These are phyloP conservation scores for Puma concolor DNA, from an alignment of 2,113 vertebrate species.

Conservation along the genomic window DNA sequence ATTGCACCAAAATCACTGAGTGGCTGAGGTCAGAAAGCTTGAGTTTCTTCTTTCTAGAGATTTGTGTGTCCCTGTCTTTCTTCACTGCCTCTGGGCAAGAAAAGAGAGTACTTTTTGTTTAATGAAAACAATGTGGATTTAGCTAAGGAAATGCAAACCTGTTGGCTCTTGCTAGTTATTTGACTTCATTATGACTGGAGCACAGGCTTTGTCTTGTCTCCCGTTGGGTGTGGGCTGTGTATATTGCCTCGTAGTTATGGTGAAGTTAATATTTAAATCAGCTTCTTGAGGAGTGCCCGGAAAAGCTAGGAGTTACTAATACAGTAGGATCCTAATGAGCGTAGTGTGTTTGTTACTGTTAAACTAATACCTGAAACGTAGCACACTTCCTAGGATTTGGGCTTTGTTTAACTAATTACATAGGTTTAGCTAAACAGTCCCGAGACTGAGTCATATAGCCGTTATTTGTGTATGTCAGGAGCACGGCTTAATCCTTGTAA, in stretches of 20 bases:
- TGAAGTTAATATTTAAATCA: not conserved
- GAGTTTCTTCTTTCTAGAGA: conserved; percentile 6
- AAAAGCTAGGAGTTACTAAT: not conserved
- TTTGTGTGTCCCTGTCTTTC: conserved; percentile 38
- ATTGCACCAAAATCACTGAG: not conserved
- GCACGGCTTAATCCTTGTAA: not conserved
- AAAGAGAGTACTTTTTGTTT: conserved; percentile 56
- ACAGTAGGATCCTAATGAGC: not conserved
- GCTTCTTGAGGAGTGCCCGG: not conserved
- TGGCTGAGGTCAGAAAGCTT: not conserved
- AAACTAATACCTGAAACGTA: not conserved
- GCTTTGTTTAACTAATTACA: not conserved
- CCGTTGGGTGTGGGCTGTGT: not conserved
- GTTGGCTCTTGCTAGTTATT: conserved; percentile 52
- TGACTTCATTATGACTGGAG: not conserved
- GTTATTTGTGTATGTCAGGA: not conserved
- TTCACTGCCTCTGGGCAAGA: conserved; percentile 58
- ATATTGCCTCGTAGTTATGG: not conserved
- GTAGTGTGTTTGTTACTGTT: not conserved
- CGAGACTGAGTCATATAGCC: not conserved
- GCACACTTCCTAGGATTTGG: not conserved
- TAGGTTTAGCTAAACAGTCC: not conserved
- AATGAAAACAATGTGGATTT: conserved; percentile 4
- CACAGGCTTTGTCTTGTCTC: conserved; percentile 64
- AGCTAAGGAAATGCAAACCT: conserved; percentile 56